Percentiles rank a stretch among this genome's conserved stretches.
Evolutionary conservation across 2,888 invertebrate genomes (phyloP).

Genomic region (Morinoia aosen): DNA sequence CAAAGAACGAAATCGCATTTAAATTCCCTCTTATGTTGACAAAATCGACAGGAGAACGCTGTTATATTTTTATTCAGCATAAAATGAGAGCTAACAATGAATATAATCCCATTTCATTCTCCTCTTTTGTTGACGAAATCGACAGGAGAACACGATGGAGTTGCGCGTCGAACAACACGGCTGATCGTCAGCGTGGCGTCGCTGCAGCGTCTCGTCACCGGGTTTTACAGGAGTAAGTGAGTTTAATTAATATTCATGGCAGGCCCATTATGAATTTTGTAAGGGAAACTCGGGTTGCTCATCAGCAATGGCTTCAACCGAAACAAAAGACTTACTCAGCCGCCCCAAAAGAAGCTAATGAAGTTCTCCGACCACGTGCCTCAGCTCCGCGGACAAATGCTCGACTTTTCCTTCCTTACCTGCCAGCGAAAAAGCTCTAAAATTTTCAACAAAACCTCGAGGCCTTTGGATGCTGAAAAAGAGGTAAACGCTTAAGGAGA

Average conservation of each 20-base stretch:
- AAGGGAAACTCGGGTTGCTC: background rate
- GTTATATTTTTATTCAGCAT: background rate
- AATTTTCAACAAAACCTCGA: background rate
- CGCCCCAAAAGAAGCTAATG: constrained; percentile 48
- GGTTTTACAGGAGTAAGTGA: background rate
- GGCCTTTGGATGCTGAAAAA: background rate
- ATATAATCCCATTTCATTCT: no score
- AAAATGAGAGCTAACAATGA: background rate
- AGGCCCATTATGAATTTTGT: constrained; percentile 30
- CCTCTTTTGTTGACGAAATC: background rate
- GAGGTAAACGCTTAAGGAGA: background rate
- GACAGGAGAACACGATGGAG: background rate
- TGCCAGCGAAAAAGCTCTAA: background rate
- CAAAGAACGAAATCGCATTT: no score
- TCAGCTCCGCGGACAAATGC: constrained; percentile 13
- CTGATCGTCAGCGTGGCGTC: background rate
- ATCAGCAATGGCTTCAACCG: constrained; percentile 51
- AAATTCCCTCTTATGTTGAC: no score
- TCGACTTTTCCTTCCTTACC: background rate
- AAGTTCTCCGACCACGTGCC: constrained; percentile 40
- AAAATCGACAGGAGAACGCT: no score
- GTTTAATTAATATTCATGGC: constrained; percentile 22
- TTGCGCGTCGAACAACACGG: background rate
- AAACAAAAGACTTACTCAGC: constrained; percentile 41
- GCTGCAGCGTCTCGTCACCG: background rate